These are phyloP conservation scores for Antedon mediterranea DNA, from an alignment of 53 echinoderm and acorn worm species.

Conservation along the genomic window DNA sequence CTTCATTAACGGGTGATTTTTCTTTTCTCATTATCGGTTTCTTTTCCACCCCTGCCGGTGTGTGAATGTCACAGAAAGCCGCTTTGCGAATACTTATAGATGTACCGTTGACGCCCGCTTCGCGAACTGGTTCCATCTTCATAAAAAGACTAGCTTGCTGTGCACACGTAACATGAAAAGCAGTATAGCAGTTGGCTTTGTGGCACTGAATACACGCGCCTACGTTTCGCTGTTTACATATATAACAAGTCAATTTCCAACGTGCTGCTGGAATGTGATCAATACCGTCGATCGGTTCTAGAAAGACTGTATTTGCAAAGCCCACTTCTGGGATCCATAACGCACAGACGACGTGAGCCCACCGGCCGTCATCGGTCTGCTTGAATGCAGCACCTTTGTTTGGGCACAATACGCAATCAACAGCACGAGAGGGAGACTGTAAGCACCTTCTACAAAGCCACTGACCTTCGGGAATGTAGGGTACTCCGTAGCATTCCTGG, in stretches of 20 bases:
- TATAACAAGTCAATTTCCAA: slow-evolving; percentile 96
- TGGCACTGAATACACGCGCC: slow-evolving; percentile 99
- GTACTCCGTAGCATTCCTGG: slow-evolving; percentile 98
- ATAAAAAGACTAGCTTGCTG: slow-evolving; percentile 94
- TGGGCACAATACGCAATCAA: slow-evolving; percentile 94
- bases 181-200: slow-evolving; percentile 98
- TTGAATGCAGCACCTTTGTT: slow-evolving; percentile 98
- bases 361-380: slow-evolving; percentile 89
- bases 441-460: slow-evolving; percentile 96
- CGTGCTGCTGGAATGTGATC: slow-evolving; percentile 93
- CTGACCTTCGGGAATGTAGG: slow-evolving; percentile 99
- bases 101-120: slow-evolving; percentile 83
- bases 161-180: slow-evolving; percentile 96
- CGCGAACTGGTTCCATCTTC: slow-evolving; percentile 98
- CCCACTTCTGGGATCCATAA: slow-evolving; percentile 99
- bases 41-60: slow-evolving; percentile 80
- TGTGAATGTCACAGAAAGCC: slow-evolving; percentile 96
- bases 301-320: slow-evolving; percentile 98
- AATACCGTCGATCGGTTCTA: slow-evolving; percentile 96
- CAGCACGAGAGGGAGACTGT: slow-evolving; percentile 93
- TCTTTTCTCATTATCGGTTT: slow-evolving; percentile 57
- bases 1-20: slow-evolving; percentile 14
- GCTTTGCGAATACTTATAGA: slow-evolving; percentile 94
- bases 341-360: slow-evolving; percentile 98
- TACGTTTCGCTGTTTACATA: slow-evolving; percentile 89